Evolutionary conservation across 1,140 invertebrate genomes (phyloP).

Genomic region (Drosophila sulfurigaster): DNA sequence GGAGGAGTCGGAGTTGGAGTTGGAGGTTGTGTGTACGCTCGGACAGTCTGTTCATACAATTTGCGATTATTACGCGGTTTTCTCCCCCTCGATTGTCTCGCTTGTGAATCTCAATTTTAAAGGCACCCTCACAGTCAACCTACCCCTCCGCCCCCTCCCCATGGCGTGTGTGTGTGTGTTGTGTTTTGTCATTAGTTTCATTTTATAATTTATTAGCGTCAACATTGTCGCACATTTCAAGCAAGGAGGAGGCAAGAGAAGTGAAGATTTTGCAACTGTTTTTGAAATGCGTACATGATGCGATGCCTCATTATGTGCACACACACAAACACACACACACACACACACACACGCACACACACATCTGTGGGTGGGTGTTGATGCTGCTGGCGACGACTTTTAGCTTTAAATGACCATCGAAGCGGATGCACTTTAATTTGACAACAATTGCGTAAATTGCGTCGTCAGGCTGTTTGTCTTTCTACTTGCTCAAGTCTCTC

Average conservation of each 20-base stretch:
- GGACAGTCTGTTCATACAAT: constrained; percentile 57
- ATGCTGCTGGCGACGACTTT: constrained; percentile 41
- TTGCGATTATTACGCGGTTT: constrained; percentile 80
- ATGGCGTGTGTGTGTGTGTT: constrained; percentile 35
- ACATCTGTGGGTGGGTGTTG: constrained; percentile 17
- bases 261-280: constrained; percentile 65
- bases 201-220: constrained; percentile 84
- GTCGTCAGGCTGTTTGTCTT: constrained; percentile 77
- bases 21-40: background rate
- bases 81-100: constrained; percentile 33
- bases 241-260: constrained; percentile 42
- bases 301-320: constrained; percentile 51
- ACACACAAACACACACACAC: too few species aligned
- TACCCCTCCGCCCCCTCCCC: background rate
- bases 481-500: constrained; percentile 46
- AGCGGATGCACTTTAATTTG: constrained; percentile 85
- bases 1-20: background rate
- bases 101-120: constrained; percentile 52
- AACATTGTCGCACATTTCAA: constrained; percentile 61
- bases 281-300: constrained; percentile 82
- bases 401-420: constrained; percentile 82
- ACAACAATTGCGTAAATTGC: constrained; percentile 84
- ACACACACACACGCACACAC: too few species aligned
- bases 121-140: constrained; percentile 18
- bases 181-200: constrained; percentile 84